These are phyloP conservation scores for Raja brachyura DNA, from an alignment of 2,113 vertebrate species.

Conservation along the genomic window DNA sequence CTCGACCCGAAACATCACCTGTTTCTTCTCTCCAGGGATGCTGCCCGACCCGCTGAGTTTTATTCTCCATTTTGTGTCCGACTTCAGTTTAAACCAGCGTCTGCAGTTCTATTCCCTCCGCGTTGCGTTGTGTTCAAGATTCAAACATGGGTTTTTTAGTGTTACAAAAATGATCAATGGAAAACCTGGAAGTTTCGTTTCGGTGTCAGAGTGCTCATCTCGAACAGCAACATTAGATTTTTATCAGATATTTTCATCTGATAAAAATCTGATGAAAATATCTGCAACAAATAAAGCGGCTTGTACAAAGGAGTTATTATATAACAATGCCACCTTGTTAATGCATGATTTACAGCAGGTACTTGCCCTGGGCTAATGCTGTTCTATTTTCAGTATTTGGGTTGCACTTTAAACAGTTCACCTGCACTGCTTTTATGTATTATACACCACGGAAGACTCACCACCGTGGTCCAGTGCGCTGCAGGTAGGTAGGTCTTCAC, in stretches of 20 bases:
- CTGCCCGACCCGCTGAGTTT: too few species aligned
- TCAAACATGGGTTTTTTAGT: neutral
- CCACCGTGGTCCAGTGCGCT: neutral
- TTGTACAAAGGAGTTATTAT: neutral
- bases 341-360: constrained; percentile 19
- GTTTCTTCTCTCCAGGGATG: too few species aligned
- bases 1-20: too few species aligned
- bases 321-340: constrained; percentile 11
- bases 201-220: neutral
- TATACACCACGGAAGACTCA: neutral
- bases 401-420: neutral
- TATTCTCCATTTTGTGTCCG: too few species aligned
- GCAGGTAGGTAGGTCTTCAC: neutral
- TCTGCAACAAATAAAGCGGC: neutral
- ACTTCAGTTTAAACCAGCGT: too few species aligned
- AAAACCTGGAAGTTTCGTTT: neutral
- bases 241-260: too few species aligned
- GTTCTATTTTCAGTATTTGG: constrained; percentile 33
- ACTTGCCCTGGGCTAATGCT: neutral
- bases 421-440: constrained; percentile 10
- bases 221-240: neutral
- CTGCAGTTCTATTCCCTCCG: too few species aligned
- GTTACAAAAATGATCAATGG: neutral
- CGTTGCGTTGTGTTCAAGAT: too few species aligned
- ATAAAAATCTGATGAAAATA: neutral